A percentile compares a stretch with the other conserved stretches of the same genome.
Evolutionary conservation across 2,888 invertebrate species (phyloP).

Genomic region (Catocala sponsa): DNA sequence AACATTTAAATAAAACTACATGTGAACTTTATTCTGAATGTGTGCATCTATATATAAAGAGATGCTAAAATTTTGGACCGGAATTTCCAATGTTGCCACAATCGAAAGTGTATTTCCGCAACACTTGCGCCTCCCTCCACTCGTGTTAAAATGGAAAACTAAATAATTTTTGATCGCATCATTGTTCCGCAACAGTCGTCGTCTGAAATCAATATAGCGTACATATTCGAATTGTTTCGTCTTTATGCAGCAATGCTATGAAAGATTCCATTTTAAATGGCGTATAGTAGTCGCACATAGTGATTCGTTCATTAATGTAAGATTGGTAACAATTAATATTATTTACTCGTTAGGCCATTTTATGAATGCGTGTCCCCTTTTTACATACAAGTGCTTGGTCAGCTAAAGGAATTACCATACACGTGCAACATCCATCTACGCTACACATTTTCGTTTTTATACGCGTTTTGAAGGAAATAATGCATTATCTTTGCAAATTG

Average conservation of each 20-base stretch:
- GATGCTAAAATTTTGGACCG: not conserved
- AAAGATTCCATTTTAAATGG: slow-evolving; percentile 85
- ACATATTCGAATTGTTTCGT: slow-evolving; percentile 79
- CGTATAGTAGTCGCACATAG: slow-evolving; percentile 88
- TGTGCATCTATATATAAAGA: too few species aligned
- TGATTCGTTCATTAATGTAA: slow-evolving; percentile 88
- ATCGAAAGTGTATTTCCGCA: slow-evolving; percentile 14
- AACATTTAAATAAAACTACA: too few species aligned
- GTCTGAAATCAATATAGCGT: slow-evolving; percentile 84
- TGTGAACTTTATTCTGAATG: too few species aligned
- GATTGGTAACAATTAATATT: slow-evolving; percentile 88
- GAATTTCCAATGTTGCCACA: slow-evolving; percentile 13
- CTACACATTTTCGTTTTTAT: slow-evolving; percentile 60
- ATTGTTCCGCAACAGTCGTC: slow-evolving; percentile 81
- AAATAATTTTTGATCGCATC: slow-evolving; percentile 65
- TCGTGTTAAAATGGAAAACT: slow-evolving; percentile 71
- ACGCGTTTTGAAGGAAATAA: slow-evolving; percentile 42
- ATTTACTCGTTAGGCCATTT: slow-evolving; percentile 81
- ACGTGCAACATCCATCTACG: slow-evolving; percentile 71
- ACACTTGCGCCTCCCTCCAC: slow-evolving; percentile 62
- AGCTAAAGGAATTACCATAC: slow-evolving; percentile 69
- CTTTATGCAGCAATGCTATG: slow-evolving; percentile 88
- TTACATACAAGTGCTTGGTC: slow-evolving; percentile 79
- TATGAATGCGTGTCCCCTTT: slow-evolving; percentile 81
- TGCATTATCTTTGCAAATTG: slow-evolving; percentile 45